phyloP scores from a whole-genome alignment of 2,888 invertebrate genomes.

The Heliothis peltigera region DNA sequence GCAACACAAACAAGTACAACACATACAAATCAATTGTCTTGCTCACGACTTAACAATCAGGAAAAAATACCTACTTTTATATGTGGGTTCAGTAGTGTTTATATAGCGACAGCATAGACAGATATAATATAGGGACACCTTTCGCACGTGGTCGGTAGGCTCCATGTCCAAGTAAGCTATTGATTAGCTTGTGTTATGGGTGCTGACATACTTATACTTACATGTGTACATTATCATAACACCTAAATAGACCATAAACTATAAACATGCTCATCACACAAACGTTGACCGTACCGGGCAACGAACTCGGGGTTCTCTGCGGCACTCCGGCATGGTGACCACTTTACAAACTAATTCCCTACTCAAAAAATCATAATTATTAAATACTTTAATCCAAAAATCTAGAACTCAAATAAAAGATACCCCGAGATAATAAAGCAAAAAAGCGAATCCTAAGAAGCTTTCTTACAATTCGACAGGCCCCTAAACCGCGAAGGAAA shows the following conservation, averaged over 20 bases:
- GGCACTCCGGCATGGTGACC: no score
- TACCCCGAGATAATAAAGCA: not conserved
- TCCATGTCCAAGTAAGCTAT: no score
- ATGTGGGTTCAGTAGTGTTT: conserved; percentile 31
- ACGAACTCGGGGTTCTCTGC: no score
- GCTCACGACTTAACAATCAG: conserved; percentile 45
- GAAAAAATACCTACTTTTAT: conserved; percentile 1
- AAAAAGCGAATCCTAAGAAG: not conserved
- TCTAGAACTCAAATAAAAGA: not conserved
- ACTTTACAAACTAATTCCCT: no score
- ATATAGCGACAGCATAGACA: not conserved
- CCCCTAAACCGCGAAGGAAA: conserved; percentile 63
- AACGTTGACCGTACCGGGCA: no score
- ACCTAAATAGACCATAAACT: no score
- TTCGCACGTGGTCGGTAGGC: no score
- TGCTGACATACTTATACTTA: no score
- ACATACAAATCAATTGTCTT: conserved; percentile 82
- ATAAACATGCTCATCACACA: no score
- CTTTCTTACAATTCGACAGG: conserved; percentile 39
- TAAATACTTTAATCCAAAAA: not conserved
- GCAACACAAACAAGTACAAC: conserved; percentile 76
- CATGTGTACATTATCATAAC: no score
- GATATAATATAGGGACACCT: no score
- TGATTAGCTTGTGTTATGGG: no score
- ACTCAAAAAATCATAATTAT: not conserved